Percentiles rank a stretch among this genome's conserved stretches.
These are phyloP conservation scores for Dromas ardeola DNA, from an alignment of 2,113 vertebrate genomes.

Conservation along the genomic window DNA sequence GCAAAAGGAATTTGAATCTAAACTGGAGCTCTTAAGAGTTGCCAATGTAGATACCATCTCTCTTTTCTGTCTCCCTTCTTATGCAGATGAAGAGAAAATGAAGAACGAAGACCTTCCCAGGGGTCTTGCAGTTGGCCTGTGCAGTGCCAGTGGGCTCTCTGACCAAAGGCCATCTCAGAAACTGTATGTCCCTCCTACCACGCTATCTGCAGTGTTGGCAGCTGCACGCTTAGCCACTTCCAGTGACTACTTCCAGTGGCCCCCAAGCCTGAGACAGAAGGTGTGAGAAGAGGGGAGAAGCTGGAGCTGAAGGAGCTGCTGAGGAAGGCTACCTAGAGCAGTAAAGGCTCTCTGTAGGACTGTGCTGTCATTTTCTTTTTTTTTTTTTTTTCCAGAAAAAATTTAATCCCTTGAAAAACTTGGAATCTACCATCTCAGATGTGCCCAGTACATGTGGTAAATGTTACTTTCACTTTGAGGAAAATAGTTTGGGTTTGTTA, in stretches of 20 bases:
- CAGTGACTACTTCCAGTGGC: slow-evolving; percentile 58
- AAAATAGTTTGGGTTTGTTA: not conserved
- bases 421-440: not conserved
- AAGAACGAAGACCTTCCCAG: not conserved
- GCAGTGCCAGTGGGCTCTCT: not conserved
- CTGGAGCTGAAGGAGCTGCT: not conserved
- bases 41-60: not conserved
- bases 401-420: not conserved
- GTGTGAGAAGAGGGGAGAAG: not conserved
- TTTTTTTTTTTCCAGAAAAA: not conserved
- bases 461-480: slow-evolving; percentile 13
- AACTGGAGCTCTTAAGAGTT: not conserved
- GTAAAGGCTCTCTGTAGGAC: not conserved
- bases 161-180: slow-evolving; percentile 22
- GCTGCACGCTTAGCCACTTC: slow-evolving; percentile 61
- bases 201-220: slow-evolving; percentile 58
- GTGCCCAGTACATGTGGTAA: not conserved
- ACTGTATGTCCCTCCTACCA: slow-evolving; percentile 61
- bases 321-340: not conserved
- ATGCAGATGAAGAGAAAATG: slow-evolving; percentile 52
- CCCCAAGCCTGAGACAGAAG: slow-evolving; percentile 23
- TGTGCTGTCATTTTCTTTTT: not conserved
- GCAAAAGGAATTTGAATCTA: not conserved
- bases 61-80: slow-evolving; percentile 4
- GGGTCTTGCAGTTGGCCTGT: not conserved